Percentiles rank a stretch among this genome's conserved stretches.
Conservation (phyloP, 2,888 invertebrate species). For the Amblyteles armatorius region DNA sequence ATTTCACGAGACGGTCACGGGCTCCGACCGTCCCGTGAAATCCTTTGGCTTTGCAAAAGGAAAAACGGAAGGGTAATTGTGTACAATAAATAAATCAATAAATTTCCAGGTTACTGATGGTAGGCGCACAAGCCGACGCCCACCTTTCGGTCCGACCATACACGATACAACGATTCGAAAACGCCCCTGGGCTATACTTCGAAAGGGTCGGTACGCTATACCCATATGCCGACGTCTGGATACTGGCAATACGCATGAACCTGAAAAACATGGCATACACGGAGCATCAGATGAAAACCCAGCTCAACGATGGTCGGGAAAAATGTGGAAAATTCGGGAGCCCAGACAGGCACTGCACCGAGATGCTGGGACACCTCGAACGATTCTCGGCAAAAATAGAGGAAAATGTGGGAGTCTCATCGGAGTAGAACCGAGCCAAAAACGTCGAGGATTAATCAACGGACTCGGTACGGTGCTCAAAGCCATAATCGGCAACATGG, state of each 20-base stretch:
- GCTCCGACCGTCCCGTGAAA: too few relatives aligned
- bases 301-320: neutral
- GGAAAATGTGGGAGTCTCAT: neutral
- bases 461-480: neutral
- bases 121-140: neutral
- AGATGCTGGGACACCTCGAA: neutral
- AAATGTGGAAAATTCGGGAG: neutral
- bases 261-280: neutral
- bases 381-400: neutral
- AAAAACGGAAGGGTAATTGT: too few relatives aligned
- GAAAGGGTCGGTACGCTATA: neutral
- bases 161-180: neutral
- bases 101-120: neutral
- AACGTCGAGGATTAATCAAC: neutral
- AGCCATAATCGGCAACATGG: neutral
- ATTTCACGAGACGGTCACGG: too few relatives aligned
- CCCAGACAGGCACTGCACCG: neutral
- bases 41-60: too few relatives aligned
- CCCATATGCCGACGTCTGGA: neutral
- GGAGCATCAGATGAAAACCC: neutral
- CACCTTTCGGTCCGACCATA: neutral
- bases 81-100: too few relatives aligned
- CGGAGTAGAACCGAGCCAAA: neutral
- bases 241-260: neutral
- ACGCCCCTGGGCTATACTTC: neutral